Evolutionary conservation across 2,113 vertebrate genomes (phyloP), one percentile per base, ranked within the genome.

Genomic region (Cynopterus brachyotis): DNA sequence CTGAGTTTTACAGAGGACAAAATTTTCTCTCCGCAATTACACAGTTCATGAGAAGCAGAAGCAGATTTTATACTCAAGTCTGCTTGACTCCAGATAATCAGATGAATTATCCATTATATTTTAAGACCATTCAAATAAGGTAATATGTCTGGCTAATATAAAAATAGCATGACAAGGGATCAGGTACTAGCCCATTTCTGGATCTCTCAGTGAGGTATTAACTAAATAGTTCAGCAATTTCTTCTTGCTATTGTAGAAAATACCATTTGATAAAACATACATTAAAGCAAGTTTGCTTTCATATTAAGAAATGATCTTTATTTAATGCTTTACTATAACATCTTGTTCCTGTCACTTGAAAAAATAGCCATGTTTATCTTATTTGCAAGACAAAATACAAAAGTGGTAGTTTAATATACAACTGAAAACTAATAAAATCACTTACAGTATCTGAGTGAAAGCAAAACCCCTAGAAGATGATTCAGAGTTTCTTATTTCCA

Each of bases 341-440:
- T 75, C 47, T 59, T 95, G 32, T 76, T 94, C 53, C 80, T 93
- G 35, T 89, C 60, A 85, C 91, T 94, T 96, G 91, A 92, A 94
- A 69, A 93, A 73, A 78, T 91, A n/a, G 3, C 20, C 37, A 88
- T 55, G 26, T 80, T 91, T 94, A 72, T 72, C 16, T 92, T 91
- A 70, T 8, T 88, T 79, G 79, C 70, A 92, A 80, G 32, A 64
- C 62, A 95, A 84, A 92, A 76, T 28, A 64, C 62, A 96, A 88
- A 96, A 93, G 42, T 80, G n/a, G 9, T 40, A 84, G 53, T 96
- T 96, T 95, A 91, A 83, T 86, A 89, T 22, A 28, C 26, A 79
- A 40, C 59, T 88, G 83, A 70, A 67, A 69, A 82, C 16, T 92
- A 91, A 83, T 82, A 47, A 95, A 94, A 94, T 80, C 66, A 91